These are phyloP conservation scores for Stratiomys singularior DNA, from an alignment of 2,888 invertebrate species.

Conservation along the genomic window DNA sequence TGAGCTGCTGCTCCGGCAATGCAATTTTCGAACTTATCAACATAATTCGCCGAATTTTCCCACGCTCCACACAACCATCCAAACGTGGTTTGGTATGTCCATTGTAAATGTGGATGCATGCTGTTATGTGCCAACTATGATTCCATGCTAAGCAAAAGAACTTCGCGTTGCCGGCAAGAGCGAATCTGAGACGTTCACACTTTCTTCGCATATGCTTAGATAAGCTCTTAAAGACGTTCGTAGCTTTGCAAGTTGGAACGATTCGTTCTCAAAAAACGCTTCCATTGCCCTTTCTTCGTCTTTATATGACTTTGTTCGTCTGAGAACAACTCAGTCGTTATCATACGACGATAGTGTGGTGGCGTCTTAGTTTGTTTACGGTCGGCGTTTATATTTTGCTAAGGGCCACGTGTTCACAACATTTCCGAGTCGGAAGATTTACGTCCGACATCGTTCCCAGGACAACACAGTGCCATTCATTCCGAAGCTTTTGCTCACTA, in stretches of 20 bases:
- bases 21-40: too few species aligned
- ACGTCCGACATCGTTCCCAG: background rate
- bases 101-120: too few species aligned
- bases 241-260: background rate
- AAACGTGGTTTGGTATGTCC: too few species aligned
- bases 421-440: background rate
- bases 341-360: slow-evolving; percentile 41
- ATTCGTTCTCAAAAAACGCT: slow-evolving; percentile 29
- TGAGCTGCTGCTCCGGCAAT: too few species aligned
- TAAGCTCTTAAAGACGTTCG: background rate
- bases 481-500: too few species aligned
- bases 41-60: too few species aligned
- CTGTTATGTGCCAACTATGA: too few species aligned
- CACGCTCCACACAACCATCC: too few species aligned
- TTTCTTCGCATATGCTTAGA: background rate
- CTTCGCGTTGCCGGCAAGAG: too few species aligned
- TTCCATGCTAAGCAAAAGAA: too few species aligned
- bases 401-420: slow-evolving; percentile 52
- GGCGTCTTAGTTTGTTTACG: slow-evolving; percentile 49
- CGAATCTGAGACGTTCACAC: too few species aligned
- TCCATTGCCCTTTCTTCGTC: slow-evolving; percentile 14
- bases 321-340: slow-evolving; percentile 51
- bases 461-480: background rate
- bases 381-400: slow-evolving; percentile 44
- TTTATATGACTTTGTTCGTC: background rate